A percentile compares a stretch with the other conserved stretches of the same genome.
These are phyloP conservation scores for Brachionus angularis DNA, from an alignment of 1,140 invertebrate species.

Conservation along the genomic window DNA sequence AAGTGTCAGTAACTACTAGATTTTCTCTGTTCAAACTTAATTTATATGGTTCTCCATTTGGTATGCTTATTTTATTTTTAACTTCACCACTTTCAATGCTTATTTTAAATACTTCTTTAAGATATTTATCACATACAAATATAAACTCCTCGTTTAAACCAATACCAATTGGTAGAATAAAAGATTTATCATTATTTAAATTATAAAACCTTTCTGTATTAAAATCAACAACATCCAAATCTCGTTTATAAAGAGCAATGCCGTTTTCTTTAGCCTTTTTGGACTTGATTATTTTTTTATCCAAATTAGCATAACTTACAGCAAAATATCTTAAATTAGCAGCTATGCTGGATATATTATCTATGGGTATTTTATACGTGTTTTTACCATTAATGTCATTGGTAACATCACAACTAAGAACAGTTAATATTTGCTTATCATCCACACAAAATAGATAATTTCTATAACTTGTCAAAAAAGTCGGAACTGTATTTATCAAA, in stretches of 20 bases:
- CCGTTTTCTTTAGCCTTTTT: not conserved
- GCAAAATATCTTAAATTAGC: not conserved
- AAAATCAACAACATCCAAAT: not conserved
- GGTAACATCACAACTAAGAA: not conserved
- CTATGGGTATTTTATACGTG: not conserved
- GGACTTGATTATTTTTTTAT: not conserved
- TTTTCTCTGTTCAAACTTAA: slow-evolving; percentile 17
- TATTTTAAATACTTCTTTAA: slow-evolving; percentile 13
- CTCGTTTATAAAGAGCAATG: not conserved
- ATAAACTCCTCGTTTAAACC: slow-evolving; percentile 9
- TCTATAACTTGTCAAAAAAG: slow-evolving; percentile 13
- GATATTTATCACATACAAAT: slow-evolving; percentile 28
- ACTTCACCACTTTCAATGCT: not conserved
- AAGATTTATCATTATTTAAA: not conserved
- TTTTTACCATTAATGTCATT: not conserved
- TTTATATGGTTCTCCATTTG: slow-evolving; percentile 15
- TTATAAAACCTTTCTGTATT: not conserved
- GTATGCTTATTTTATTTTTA: not conserved
- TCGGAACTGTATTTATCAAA: not conserved
- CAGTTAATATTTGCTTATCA: not conserved
- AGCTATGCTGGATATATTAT: not conserved
- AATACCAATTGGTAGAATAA: not conserved
- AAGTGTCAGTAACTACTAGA: slow-evolving; percentile 20
- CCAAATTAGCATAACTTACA: not conserved
- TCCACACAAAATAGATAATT: slow-evolving; percentile 28